Evolutionary conservation across 2,113 vertebrate genomes (phyloP).

Genomic region (Rhadina sibilatrix): DNA sequence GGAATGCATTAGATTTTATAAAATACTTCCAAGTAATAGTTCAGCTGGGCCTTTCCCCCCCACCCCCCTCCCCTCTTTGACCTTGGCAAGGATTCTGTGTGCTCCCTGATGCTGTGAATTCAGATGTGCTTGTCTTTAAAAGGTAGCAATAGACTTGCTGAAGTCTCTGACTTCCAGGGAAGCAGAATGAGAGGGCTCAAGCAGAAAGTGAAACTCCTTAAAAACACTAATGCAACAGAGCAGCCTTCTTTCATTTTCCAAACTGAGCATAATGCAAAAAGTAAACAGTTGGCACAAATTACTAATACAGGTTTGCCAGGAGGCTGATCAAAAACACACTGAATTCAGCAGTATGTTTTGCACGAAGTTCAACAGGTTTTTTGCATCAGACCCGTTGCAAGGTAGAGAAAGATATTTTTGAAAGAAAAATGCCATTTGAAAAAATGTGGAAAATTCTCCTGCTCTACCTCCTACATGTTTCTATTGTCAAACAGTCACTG

Average conservation of each 20-base stretch:
- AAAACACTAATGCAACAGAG: conserved; percentile 3
- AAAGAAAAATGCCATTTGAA: conserved; percentile 57
- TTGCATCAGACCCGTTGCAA: not conserved
- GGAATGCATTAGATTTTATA: not conserved
- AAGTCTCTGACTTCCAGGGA: conserved; percentile 34
- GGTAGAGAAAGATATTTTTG: not conserved
- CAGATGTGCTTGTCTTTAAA: not conserved
- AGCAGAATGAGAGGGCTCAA: conserved; percentile 16
- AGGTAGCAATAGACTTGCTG: not conserved
- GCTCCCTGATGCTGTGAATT: not conserved
- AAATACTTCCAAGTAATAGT: not conserved
- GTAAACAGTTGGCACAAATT: conserved; percentile 50
- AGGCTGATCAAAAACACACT: not conserved
- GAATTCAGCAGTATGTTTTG: conserved; percentile 20
- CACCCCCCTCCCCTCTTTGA: fast-evolving
- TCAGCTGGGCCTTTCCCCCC: not conserved
- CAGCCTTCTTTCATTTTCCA: conserved; percentile 45
- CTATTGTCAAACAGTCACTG: conserved; percentile 70
- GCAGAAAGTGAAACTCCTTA: conserved; percentile 57
- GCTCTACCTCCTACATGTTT: conserved; percentile 75
- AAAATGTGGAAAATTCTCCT: conserved; percentile 73
- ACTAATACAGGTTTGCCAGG: conserved; percentile 41
- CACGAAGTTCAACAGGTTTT: not conserved
- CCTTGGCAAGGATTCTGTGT: not conserved
- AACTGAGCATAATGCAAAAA: conserved; percentile 22